phyloP scores from a whole-genome alignment of 2,113 vertebrate species.

The Hippocampus guttulatus region DNA sequence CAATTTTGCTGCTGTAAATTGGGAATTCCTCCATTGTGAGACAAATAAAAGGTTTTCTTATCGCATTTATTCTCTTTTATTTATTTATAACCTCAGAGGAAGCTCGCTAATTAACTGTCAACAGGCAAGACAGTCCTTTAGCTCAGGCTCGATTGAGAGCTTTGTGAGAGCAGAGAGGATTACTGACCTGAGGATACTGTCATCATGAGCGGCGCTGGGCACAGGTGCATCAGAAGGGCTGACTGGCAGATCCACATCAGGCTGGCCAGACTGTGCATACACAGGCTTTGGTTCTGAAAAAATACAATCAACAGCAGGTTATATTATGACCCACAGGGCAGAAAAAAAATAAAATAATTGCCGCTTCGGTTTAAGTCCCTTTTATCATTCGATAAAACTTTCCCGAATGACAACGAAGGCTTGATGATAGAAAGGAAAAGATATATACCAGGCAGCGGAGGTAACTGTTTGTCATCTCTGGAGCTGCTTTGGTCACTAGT shows the following conservation, averaged over 20 bases:
- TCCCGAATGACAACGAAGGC: not conserved
- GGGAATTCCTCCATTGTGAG: too few relatives aligned
- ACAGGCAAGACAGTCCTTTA: not conserved
- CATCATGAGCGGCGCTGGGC: slow-evolving; percentile 87
- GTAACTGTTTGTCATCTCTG: slow-evolving; percentile 82
- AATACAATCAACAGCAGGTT: slow-evolving; percentile 21
- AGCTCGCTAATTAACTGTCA: not conserved
- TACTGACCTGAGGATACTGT: slow-evolving; percentile 87
- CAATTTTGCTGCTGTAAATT: not conserved
- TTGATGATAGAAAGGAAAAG: not conserved
- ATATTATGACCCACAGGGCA: not conserved
- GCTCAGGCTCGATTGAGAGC: not conserved
- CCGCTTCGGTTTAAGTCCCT: not conserved
- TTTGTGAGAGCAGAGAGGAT: not conserved
- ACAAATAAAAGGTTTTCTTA: too few relatives aligned
- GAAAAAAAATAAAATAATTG: not conserved
- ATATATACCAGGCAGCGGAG: slow-evolving; percentile 84
- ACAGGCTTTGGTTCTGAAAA: slow-evolving; percentile 93
- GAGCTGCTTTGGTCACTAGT: slow-evolving; percentile 76
- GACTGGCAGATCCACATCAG: slow-evolving; percentile 95
- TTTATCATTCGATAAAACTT: not conserved
- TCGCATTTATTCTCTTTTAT: too few relatives aligned
- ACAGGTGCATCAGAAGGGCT: slow-evolving; percentile 93
- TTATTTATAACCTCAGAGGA: not conserved
- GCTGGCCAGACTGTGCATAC: slow-evolving; percentile 95